phyloP scores from a whole-genome alignment of 1,140 invertebrate genomes.

The Panonychus citri region DNA sequence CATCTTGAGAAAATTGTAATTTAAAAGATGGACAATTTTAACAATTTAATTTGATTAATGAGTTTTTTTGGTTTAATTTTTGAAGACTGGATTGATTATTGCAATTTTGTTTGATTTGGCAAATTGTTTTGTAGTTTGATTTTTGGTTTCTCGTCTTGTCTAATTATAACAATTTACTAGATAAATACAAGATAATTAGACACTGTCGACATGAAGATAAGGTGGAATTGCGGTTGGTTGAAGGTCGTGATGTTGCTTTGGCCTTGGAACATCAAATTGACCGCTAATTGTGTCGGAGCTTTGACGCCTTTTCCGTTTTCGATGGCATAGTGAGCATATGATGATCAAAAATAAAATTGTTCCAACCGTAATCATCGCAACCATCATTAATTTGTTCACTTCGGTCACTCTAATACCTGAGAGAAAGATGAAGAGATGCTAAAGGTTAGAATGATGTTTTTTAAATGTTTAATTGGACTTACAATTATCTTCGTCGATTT shows the following conservation, averaged over 20 bases:
- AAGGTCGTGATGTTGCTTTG: background rate
- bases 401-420: background rate
- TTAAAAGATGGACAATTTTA: too few species aligned
- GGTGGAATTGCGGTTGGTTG: background rate
- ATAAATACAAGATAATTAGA: background rate
- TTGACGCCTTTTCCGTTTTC: background rate
- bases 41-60: too few species aligned
- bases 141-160: too few species aligned
- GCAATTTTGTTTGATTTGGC: too few species aligned
- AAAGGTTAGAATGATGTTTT: too few species aligned
- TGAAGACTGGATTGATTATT: too few species aligned
- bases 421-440: too few species aligned
- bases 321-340: background rate
- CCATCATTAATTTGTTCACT: background rate
- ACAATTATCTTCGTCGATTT: slow-evolving; percentile 58
- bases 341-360: background rate
- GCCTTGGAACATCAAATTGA: background rate
- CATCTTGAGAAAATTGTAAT: too few species aligned
- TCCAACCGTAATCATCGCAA: background rate
- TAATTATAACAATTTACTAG: too few species aligned
- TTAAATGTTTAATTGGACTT: slow-evolving; percentile 22
- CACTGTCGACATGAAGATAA: background rate
- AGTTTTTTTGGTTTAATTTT: too few species aligned
- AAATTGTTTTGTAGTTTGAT: too few species aligned
- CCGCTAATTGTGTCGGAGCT: background rate